These are phyloP conservation scores for Venustoraphidia nigricollis DNA, from an alignment of 2,888 invertebrate species.

Conservation along the genomic window DNA sequence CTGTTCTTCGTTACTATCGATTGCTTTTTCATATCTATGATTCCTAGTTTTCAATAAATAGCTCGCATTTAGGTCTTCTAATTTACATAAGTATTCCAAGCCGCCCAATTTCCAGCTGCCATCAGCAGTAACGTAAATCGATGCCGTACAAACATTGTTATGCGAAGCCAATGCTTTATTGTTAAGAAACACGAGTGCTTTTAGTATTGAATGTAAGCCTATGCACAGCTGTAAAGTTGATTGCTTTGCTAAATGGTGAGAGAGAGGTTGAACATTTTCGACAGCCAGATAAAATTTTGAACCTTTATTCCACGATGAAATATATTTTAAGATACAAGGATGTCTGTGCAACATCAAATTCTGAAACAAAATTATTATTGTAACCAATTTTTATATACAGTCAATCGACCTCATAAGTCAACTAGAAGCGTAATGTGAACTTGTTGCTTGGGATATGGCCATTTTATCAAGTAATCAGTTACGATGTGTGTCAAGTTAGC, in stretches of 20 bases:
- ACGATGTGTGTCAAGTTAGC: too few species aligned
- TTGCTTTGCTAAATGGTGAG: slow-evolving; percentile 44
- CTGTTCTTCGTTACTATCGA: slow-evolving; percentile 53
- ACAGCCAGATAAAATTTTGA: slow-evolving; percentile 65
- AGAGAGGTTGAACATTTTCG: slow-evolving; percentile 65
- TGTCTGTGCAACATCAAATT: slow-evolving; percentile 75
- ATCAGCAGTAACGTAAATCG: slow-evolving; percentile 68
- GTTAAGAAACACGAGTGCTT: slow-evolving; percentile 70
- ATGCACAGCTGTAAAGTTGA: slow-evolving; percentile 70
- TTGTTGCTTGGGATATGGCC: too few species aligned
- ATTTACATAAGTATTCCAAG: slow-evolving; percentile 62
- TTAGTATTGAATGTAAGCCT: slow-evolving; percentile 65
- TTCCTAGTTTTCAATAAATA: slow-evolving; percentile 51
- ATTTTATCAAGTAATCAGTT: too few species aligned
- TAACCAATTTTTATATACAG: too few species aligned
- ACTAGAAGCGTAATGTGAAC: too few species aligned
- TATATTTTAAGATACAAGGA: slow-evolving; percentile 70
- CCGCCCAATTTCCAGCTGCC: slow-evolving; percentile 82
- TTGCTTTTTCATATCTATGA: slow-evolving; percentile 50
- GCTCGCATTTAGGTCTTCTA: slow-evolving; percentile 44
- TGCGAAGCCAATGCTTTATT: slow-evolving; percentile 68
- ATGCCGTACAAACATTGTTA: slow-evolving; percentile 65
- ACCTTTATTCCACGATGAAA: slow-evolving; percentile 64
- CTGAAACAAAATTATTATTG: slow-evolving; percentile 32
- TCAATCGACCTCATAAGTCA: too few species aligned